Evolutionary conservation across 2,113 vertebrate genomes (phyloP).

Genomic region (Arizona elegans): DNA sequence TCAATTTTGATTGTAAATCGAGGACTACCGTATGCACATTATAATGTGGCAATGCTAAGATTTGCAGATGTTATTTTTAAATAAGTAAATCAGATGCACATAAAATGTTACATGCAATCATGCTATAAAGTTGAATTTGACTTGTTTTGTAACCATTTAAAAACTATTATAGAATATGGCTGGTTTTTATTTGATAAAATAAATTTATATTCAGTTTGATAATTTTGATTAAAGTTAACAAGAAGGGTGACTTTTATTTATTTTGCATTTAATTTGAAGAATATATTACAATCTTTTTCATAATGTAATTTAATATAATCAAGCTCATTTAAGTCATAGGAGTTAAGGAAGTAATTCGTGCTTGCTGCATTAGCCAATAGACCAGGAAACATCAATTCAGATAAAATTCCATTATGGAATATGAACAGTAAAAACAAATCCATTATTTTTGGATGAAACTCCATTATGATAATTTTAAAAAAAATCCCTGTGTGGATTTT

Average conservation of each 20-base stretch:
- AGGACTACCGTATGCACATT: not conserved
- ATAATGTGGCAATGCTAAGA: too few relatives aligned
- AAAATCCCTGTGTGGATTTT: not conserved
- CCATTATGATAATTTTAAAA: not conserved
- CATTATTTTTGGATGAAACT: not conserved
- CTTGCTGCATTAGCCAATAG: not conserved
- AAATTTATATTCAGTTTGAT: not conserved
- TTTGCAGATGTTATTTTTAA: not conserved
- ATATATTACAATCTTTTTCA: conserved; percentile 12
- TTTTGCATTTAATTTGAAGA: conserved; percentile 13
- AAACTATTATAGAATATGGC: not conserved
- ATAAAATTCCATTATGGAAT: not conserved
- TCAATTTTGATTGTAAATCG: not conserved
- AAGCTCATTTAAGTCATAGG: not conserved
- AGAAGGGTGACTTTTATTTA: not conserved
- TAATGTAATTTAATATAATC: not conserved
- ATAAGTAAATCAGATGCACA: not conserved
- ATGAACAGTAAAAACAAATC: conserved; percentile 5
- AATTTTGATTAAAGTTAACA: not conserved
- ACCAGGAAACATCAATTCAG: conserved; percentile 18
- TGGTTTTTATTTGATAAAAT: not conserved
- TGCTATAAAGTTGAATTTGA: not conserved
- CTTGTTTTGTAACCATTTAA: not conserved
- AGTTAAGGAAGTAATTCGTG: conserved; percentile 13
- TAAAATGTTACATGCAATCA: not conserved